Evolutionary conservation across 2,888 invertebrate species (phyloP).

Genomic region (Drosophila mimica): DNA sequence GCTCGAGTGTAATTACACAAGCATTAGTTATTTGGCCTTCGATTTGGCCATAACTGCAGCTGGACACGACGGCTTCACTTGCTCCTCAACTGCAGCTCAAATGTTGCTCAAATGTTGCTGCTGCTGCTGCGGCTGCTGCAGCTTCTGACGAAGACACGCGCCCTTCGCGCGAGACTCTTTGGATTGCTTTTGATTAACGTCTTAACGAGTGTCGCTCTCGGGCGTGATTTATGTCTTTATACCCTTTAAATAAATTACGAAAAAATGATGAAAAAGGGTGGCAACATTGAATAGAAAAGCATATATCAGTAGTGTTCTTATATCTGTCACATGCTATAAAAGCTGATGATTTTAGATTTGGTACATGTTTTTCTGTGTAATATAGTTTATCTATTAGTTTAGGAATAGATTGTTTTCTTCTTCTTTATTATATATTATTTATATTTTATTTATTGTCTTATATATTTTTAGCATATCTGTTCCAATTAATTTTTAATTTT

Average conservation of each 20-base stretch:
- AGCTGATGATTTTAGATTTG: not conserved
- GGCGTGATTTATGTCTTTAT: conserved; percentile 70
- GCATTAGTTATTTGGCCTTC: conserved; percentile 69
- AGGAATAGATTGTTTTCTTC: not conserved
- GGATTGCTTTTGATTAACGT: conserved; percentile 78
- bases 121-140: conserved; percentile 3
- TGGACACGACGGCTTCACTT: conserved; percentile 33
- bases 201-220: conserved; percentile 69
- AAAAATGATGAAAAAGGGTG: not conserved
- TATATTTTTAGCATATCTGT: not conserved
- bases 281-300: not conserved
- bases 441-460: not conserved
- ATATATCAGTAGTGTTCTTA: not conserved
- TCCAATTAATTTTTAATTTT: not conserved
- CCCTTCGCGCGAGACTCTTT: conserved; percentile 56
- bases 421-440: not conserved
- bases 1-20: conserved; percentile 71
- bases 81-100: conserved; percentile 2
- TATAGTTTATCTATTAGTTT: too few relatives aligned
- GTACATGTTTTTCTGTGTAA: not conserved
- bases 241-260: not conserved
- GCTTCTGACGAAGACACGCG: conserved; percentile 50
- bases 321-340: not conserved
- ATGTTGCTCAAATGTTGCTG: not conserved
- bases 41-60: conserved; percentile 59